Base-by-base conservation (phyloP, 2,888 invertebrate genomes). In the Apodemia zela region DNA sequence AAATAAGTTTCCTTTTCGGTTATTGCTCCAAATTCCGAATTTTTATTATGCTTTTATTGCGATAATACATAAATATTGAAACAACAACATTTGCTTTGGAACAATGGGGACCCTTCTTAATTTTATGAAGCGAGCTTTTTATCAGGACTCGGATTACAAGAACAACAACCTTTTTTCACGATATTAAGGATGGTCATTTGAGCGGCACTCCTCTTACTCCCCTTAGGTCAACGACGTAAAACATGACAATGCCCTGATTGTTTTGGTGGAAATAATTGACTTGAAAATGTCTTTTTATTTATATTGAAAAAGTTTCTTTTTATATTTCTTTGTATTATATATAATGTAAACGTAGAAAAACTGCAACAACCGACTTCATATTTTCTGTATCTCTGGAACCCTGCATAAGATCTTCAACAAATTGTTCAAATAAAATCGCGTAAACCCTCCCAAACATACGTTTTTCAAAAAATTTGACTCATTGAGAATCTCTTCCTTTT, bases 151-250 rank as follows among this genome's bases (percentile, higher is more conserved):
- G 8, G 25, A 25, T 21, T 51, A 21, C 21, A 51, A 51, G 7
- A 54, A 15, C 25, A 15, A 25, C 25, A 8, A 54, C 25, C 25
- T 54, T 54, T 42, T 54, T 54, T 25, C 15, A 54, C 6, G 29
- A 54, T 29, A 54, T 54, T 54, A 54, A 29, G 15, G 15, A 25
- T 29, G 54, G 54, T 11, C 54, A 54, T 54, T 54, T 54, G 25
- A 25, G 3, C 29, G 54, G 15, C 54, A 29, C 54, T 54, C 54
- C 54, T 29, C 25, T 15, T 54, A 29, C 2, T 54, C 29, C 6
- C 54, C 54, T 25, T 1, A 29, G 54, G 54, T 54, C 54, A 29
- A 54, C 11, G 29, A 54, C 29, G 7, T 54, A 13, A 54, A 54
- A 15, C n/a, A 29, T 15, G 54, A 29, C 29, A 15, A 54, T 54